Conservation (phyloP, 2,797 vertebrate species). For the Lemur catta region DNA sequence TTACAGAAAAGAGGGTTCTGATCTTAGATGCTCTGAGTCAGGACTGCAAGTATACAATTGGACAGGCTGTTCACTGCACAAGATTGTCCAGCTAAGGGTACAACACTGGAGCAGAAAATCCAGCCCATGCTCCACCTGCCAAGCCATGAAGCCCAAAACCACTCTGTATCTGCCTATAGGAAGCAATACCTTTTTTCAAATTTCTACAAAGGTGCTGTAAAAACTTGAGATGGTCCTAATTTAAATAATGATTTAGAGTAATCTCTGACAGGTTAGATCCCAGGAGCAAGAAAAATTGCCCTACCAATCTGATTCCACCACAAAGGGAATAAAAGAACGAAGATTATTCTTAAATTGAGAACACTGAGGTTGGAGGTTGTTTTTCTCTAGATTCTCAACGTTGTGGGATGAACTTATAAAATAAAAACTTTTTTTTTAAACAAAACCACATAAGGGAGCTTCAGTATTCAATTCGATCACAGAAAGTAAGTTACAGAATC, state of each 20-base stretch:
- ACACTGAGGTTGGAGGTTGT: neutral
- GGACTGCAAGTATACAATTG: neutral
- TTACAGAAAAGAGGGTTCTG: neutral
- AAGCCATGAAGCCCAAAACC: neutral
- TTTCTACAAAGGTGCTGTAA: neutral
- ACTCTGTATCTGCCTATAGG: neutral
- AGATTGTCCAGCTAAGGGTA: neutral
- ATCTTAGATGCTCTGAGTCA: neutral
- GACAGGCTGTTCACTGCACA: neutral
- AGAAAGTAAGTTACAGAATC: conserved; percentile 39
- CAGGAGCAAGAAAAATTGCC: neutral
- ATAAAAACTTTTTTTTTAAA: neutral
- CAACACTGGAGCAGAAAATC: neutral
- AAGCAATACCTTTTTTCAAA: neutral
- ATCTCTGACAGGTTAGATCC: conserved; percentile 28
- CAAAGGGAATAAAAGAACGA: neutral
- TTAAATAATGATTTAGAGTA: conserved; percentile 20
- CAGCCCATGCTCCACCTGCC: neutral
- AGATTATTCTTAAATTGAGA: neutral
- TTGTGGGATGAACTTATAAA: neutral
- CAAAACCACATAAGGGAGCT: neutral
- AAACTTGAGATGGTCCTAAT: neutral
- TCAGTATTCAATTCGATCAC: neutral
- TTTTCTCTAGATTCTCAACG: conserved; percentile 39
- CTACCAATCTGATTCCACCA: conserved; percentile 20